A percentile compares a stretch with the other conserved stretches of the same genome.
Conservation (phyloP, 2,888 invertebrate species). For the Hesperia comma region DNA sequence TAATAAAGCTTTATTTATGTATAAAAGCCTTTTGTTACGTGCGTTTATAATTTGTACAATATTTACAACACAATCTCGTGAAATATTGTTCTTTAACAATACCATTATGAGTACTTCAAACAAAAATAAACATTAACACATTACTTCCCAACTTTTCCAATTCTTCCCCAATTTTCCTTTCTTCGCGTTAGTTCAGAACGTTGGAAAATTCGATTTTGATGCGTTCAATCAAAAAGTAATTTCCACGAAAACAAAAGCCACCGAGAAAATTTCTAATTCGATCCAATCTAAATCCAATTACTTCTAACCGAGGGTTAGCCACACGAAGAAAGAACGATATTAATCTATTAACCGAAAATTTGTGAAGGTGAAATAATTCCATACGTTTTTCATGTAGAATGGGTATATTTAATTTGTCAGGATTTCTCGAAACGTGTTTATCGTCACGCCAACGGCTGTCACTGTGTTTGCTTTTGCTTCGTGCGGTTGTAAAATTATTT, state of each 20-base stretch:
- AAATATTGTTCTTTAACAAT: background rate
- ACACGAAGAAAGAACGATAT: slow-evolving; percentile 57
- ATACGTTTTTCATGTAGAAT: slow-evolving; percentile 3
- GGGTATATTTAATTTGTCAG: slow-evolving; percentile 49
- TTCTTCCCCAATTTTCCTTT: slow-evolving; percentile 38
- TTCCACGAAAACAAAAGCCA: slow-evolving; percentile 73
- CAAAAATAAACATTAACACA: slow-evolving; percentile 29
- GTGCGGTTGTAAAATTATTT: background rate
- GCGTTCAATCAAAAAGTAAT: slow-evolving; percentile 76
- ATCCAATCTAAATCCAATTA: slow-evolving; percentile 82
- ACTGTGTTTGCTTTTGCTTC: slow-evolving; percentile 37
- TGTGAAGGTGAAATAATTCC: slow-evolving; percentile 38
- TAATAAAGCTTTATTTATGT: slow-evolving; percentile 52
- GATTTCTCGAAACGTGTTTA: slow-evolving; percentile 41
- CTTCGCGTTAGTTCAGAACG: slow-evolving; percentile 38
- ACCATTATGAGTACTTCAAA: slow-evolving; percentile 38
- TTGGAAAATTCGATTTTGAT: slow-evolving; percentile 73
- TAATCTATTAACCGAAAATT: slow-evolving; percentile 44
- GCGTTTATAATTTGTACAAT: slow-evolving; percentile 55
- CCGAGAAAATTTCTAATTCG: slow-evolving; percentile 74
- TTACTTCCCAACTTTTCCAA: slow-evolving; percentile 42
- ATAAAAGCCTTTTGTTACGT: slow-evolving; percentile 55
- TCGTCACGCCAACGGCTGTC: slow-evolving; percentile 48
- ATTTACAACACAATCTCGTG: slow-evolving; percentile 1
- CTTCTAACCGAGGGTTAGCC: slow-evolving; percentile 63